A percentile compares a stretch with the other conserved stretches of the same genome.
Evolutionary conservation across 2,888 invertebrate genomes (phyloP).

Genomic region (Sturmia bella): DNA sequence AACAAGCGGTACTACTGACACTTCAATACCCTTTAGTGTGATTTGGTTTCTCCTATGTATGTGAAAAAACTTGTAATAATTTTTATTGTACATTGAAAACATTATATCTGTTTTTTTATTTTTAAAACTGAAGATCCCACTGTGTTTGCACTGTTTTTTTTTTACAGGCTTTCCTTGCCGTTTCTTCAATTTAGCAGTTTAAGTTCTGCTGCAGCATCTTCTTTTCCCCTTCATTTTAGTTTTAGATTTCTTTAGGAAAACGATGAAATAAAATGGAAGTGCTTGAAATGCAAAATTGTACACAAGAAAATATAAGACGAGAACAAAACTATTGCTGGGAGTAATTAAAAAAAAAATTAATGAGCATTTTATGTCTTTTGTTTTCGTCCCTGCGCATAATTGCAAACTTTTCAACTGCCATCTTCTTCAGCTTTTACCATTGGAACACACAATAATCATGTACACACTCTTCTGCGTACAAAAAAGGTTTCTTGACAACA

Average conservation of each 20-base stretch:
- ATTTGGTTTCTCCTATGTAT: too few species aligned
- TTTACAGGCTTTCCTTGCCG: constrained; percentile 9
- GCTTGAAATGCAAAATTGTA: constrained; percentile 55
- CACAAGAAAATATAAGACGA: constrained; percentile 5
- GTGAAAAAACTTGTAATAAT: too few species aligned
- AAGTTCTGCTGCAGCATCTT: background rate
- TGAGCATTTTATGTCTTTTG: constrained; percentile 64
- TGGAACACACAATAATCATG: background rate
- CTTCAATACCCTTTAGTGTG: too few species aligned
- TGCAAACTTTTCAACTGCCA: constrained; percentile 67
- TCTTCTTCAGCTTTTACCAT: constrained; percentile 8
- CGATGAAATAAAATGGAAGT: background rate
- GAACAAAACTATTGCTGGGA: constrained; percentile 34
- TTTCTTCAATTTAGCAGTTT: constrained; percentile 25
- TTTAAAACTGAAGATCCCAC: too few species aligned
- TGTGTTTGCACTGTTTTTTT: constrained; percentile 28
- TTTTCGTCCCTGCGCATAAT: constrained; percentile 53
- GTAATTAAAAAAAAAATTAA: constrained; percentile 67
- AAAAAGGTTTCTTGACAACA: too few species aligned
- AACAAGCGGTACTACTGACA: too few species aligned
- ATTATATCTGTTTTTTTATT: too few species aligned
- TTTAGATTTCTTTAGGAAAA: constrained; percentile 41
- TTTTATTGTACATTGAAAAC: background rate
- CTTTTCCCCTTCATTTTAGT: background rate
- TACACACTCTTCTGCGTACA: too few species aligned